Evolutionary conservation across 2,888 invertebrate species (phyloP).

Genomic region (Amiota communis): DNA sequence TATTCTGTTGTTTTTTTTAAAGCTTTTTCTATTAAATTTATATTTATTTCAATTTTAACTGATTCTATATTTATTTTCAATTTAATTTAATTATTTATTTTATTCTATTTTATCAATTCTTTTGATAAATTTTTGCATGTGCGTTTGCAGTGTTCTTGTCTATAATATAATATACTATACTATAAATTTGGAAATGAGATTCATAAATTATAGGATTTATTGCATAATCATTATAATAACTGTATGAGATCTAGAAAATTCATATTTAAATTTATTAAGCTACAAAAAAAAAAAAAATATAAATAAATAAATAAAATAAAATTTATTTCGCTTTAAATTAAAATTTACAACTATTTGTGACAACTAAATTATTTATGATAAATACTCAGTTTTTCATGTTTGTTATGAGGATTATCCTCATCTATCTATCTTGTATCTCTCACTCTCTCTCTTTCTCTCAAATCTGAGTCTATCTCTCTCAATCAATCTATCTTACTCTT

Average conservation of each 20-base stretch:
- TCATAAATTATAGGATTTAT: conserved; percentile 20
- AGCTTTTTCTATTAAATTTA: not conserved
- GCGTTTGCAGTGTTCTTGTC: conserved; percentile 53
- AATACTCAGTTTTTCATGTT: not conserved
- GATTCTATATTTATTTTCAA: not conserved
- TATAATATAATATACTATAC: conserved; percentile 33
- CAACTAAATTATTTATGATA: not conserved
- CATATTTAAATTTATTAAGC: not conserved
- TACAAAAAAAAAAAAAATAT: conserved; percentile 8
- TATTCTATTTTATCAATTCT: conserved; percentile 26
- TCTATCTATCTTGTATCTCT: not conserved
- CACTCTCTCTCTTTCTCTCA: not conserved
- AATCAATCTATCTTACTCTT: not conserved
- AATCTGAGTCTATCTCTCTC: not conserved
- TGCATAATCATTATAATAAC: not conserved
- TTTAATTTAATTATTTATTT: conserved; percentile 23
- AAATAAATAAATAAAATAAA: conserved; percentile 10
- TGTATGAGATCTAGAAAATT: not conserved
- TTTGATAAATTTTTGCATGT: conserved; percentile 49
- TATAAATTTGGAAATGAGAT: conserved; percentile 3
- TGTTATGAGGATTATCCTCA: not conserved
- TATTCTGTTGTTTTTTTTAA: no score
- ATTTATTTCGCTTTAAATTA: conserved; percentile 1
- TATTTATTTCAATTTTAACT: conserved; percentile 3
- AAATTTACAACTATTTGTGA: conserved; percentile 34